Percentiles rank a stretch among this genome's conserved stretches.
phyloP scores from a whole-genome alignment of 2,113 vertebrate genomes.

The Pedetes capensis region DNA sequence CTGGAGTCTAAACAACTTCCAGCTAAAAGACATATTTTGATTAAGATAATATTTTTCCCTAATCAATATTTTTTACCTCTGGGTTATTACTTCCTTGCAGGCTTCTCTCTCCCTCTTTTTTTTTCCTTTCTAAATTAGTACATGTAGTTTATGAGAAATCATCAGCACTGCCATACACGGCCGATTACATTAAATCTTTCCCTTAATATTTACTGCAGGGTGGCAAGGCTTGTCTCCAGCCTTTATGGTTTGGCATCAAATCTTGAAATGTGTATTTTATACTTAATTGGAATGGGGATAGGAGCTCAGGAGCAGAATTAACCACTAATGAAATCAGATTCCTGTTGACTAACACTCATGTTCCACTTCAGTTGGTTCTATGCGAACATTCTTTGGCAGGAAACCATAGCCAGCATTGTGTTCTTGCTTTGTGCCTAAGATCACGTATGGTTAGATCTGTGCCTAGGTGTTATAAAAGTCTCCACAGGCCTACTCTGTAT shows the following conservation, averaged over 20 bases:
- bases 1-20: constrained; percentile 76
- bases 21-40: constrained; percentile 84
- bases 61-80: constrained; percentile 89
- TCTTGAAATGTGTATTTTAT: constrained; percentile 79
- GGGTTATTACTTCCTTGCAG: constrained; percentile 85
- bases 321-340: constrained; percentile 72
- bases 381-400: background rate
- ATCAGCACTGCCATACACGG: constrained; percentile 78
- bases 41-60: constrained; percentile 86
- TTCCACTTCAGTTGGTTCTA: background rate
- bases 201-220: constrained; percentile 81
- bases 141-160: constrained; percentile 87
- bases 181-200: constrained; percentile 86
- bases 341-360: background rate
- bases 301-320: constrained; percentile 67
- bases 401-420: background rate
- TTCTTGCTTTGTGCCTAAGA: background rate
- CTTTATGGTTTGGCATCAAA: constrained; percentile 75
- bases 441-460: background rate
- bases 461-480: background rate
- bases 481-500: background rate
- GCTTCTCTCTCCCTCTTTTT: constrained; percentile 75
- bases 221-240: constrained; percentile 79
- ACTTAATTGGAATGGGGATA: constrained; percentile 79
- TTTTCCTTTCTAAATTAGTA: constrained; percentile 75